Base-by-base conservation (phyloP, 2,888 invertebrate genomes). In the Caenorhabditis drosophilae region DNA sequence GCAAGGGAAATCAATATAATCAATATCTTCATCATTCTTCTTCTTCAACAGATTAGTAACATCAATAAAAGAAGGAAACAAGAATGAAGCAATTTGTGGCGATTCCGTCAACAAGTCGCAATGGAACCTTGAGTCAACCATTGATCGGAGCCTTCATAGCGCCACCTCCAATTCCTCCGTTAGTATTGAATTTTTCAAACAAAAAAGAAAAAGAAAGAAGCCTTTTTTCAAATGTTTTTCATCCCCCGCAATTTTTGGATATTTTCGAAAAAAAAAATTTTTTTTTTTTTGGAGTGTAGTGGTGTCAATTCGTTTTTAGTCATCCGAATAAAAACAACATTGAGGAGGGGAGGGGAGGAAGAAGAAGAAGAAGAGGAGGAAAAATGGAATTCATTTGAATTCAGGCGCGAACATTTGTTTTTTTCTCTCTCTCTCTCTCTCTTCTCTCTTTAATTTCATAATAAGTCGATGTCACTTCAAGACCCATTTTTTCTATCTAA, bases 1-100 rank as follows among this genome's bases (percentile, higher is more conserved):
- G n/a, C n/a, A n/a, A n/a, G n/a, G n/a, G n/a, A n/a, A n/a, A n/a
- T n/a, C n/a, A n/a, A n/a, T n/a, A n/a, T n/a, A n/a, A n/a, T n/a
- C n/a, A n/a, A n/a, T n/a, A n/a, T n/a, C n/a, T n/a, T n/a, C n/a
- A n/a, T n/a, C n/a, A n/a, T n/a, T n/a, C n/a, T n/a, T n/a, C n/a
- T n/a, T n/a, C n/a, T n/a, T n/a, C n/a, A n/a, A n/a, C n/a, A n/a
- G n/a, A n/a, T n/a, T n/a, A n/a, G n/a, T n/a, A n/a, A n/a, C n/a
- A n/a, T n/a, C n/a, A n/a, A n/a, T n/a, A n/a, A n/a, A n/a, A n/a
- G n/a, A n/a, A n/a, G n/a, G n/a, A 40, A 38, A 38, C 38, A 49
- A 26, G 18, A n/a, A 63, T 63, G 57, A 63, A 63, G 20, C 63
- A 63, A 35, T 63, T 63, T 49, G 54, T 63, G 45, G 58, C 63